These are phyloP conservation scores for Eilema depressum DNA, from an alignment of 2,888 invertebrate species.

Conservation along the genomic window DNA sequence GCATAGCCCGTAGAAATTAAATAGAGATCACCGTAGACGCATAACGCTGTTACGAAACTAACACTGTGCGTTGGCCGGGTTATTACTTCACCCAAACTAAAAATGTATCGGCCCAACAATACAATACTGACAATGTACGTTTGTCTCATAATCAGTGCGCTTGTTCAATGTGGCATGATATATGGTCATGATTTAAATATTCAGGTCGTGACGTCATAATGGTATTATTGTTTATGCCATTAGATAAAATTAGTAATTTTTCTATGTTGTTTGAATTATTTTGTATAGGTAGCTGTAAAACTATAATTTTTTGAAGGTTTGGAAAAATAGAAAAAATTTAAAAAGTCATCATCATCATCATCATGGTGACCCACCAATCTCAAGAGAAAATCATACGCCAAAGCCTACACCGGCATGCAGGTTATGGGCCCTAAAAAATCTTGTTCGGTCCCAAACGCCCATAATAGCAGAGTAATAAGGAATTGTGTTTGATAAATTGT, in stretches of 20 bases:
- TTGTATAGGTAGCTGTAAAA: background rate
- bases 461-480: background rate
- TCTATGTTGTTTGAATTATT: background rate
- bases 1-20: constrained; percentile 5
- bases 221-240: constrained; percentile 28
- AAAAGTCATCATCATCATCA: no score
- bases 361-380: background rate
- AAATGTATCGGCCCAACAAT: constrained; percentile 1
- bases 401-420: background rate
- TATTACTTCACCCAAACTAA: constrained; percentile 16
- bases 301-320: background rate
- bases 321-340: background rate
- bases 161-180: constrained; percentile 19
- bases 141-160: constrained; percentile 29
- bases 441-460: background rate
- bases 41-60: background rate
- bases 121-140: constrained; percentile 8
- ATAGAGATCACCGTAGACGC: constrained; percentile 4
- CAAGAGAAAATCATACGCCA: background rate
- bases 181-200: constrained; percentile 39
- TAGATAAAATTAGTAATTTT: background rate
- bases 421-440: background rate
- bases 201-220: constrained; percentile 44
- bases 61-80: constrained; percentile 36
- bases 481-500: background rate